Base-by-base conservation (phyloP, 2,888 invertebrate genomes). In the Crepidodera aurea region DNA sequence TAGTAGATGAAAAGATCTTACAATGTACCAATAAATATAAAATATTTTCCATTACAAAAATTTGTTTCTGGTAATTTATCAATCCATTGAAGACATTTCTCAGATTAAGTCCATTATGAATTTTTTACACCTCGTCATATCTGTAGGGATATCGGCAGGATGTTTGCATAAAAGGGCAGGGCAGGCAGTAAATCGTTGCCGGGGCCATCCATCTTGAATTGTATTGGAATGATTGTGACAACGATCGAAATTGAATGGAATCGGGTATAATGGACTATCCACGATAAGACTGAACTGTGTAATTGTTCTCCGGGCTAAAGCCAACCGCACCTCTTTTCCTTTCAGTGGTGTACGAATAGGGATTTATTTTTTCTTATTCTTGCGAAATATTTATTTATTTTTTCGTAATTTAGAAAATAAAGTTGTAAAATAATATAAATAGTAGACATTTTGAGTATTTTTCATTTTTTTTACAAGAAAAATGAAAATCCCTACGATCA, bases 171-270 rank as follows among this genome's bases (percentile, higher is more conserved):
- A 74, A 71, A 72, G 69, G 69, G 60, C 64, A 68, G 71, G 75
- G 73, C 73, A 37, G 46, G 72, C 71, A 65, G 68, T 71, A 71
- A 72, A 71, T 74, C 71, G 73, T 65, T 42, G 67, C 64, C 61
- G 66, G 68, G 69, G 72, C 74, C 76, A 78, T 78, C 75, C 72
- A 76, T 78, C 76, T 77, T 77, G 75, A 71, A 77, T 76, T 75
- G 75, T 75, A 74, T 73, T 74, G 70, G 75, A 75, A 75, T 75
- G 77, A 78, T 75, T 76, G 74, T 77, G 78, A 77, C 77, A 77
- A 71, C 70, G 68, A 68, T 70, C 71, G 70, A 72, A 76, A 75
- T 73, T 74, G 75, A 76, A 76, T 75, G 65, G 75, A 75, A 73
- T 50, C 8, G 29, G 71, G 69, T 74, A 73, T 75, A 78, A 75